These are phyloP conservation scores for Centroberyx gerrardi DNA, from an alignment of 2,797 vertebrate genomes.

Conservation along the genomic window DNA sequence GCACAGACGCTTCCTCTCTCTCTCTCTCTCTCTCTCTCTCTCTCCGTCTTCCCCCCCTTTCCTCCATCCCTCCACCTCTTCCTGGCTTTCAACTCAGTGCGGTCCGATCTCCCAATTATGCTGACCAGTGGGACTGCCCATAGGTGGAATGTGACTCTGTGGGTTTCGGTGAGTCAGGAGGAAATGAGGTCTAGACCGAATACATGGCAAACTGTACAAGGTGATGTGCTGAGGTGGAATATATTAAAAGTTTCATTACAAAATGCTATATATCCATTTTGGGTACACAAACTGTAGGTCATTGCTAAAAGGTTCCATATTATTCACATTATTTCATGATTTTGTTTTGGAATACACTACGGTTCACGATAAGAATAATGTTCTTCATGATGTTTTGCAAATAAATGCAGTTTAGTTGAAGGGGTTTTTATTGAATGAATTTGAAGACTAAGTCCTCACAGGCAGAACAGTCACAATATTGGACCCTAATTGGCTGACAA, in stretches of 20 bases:
- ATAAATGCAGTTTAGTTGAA: no score
- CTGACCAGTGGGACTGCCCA: slow-evolving; percentile 25
- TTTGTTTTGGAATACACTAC: no score
- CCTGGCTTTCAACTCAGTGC: slow-evolving; percentile 55
- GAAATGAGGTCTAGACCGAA: slow-evolving; percentile 2
- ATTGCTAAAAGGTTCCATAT: no score
- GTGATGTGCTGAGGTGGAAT: background rate
- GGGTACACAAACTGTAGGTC: no score
- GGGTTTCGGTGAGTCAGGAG: slow-evolving; percentile 30
- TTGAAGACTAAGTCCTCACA: no score
- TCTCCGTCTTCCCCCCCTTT: background rate
- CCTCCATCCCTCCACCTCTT: slow-evolving; percentile 24
- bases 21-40: slow-evolving; percentile 12
- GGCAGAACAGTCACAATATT: no score
- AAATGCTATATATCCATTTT: no score
- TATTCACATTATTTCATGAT: no score
- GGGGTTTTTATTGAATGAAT: no score
- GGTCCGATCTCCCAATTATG: slow-evolving; percentile 29
- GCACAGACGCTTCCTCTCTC: slow-evolving; percentile 53
- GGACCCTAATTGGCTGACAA: no score
- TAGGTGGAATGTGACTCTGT: slow-evolving; percentile 32
- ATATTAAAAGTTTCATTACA: background rate
- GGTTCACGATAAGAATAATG: no score
- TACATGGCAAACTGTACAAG: background rate
- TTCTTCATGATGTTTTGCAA: no score